Evolutionary conservation across 2,797 vertebrate species (phyloP), one percentile per base, ranked within the genome.

Genomic region (Anguilla marmorata): DNA sequence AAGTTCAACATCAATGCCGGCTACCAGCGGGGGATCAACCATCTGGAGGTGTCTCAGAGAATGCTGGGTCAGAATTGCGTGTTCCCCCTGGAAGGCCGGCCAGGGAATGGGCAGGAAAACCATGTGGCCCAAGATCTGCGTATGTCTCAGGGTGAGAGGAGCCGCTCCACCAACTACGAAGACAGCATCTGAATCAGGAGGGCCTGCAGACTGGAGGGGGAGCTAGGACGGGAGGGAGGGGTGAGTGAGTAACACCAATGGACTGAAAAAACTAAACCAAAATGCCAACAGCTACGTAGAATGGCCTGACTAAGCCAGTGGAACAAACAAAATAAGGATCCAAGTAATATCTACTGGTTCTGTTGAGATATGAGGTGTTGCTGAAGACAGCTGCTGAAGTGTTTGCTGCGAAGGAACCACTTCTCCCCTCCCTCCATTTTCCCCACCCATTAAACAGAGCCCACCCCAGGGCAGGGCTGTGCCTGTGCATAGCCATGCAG

Each of bases 61-160:
- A 95, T 96, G 92, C 91, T 98, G 92, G 97, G 97, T 90, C 99
- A 99, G 94, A 99, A 99, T 95, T 99, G 99, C 93, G 95, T 99
- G 94, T 98, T 97, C 90, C 96, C 98, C 69, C 93, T 97, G 84
- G 97, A 98, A 92, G 96, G 95, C 85, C 90, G 93, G 88, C 91
- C 93, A 60, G 96, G 97, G 89, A 93, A 96, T 93, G 94, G 95
- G 92, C 96, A 98, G 85, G 98, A 98, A 93, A 99, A 99, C 91
- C 98, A 99, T 76, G 95, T 99, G 94, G 96, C 97, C 91, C 96
- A 97, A 2, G 97, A 98, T 14, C 94, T 96, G 92, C 97, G 96
- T 45, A 96, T 97, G 94, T 94, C 97, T 94, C 98, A 97, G 79
- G 96, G 96, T 89, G 97, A 97, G 0, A 96, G 96, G 93, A 96